Evolutionary conservation across 2,113 vertebrate genomes (phyloP), one percentile per base, ranked within the genome.

Genomic region (Triplophysa rosa): DNA sequence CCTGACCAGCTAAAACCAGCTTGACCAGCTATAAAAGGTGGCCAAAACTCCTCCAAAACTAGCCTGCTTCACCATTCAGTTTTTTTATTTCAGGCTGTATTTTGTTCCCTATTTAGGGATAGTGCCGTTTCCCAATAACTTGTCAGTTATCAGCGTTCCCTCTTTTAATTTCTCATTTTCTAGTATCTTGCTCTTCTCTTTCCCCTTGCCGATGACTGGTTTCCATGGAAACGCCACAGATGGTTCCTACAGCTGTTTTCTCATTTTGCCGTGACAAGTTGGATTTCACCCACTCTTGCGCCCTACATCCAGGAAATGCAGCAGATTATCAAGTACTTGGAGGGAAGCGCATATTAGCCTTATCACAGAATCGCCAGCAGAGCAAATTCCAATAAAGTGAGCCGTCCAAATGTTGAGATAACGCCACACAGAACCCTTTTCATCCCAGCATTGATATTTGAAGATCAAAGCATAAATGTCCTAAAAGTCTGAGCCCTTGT

Each of bases 201-300:
- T 47, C 71, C 47, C 74, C 42, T 78, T 69, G 49, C 82, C 82
- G 54, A 74, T 84, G 79, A n/a, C 82, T 67, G 67, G 90, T 93
- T 91, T 84, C 89, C 82, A 92, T 90, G 87, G 90, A 84, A 88
- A 88, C 83, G 77, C 77, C 67, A 82, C 80, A 82, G 84, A 88
- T 67, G 68, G 88, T 84, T 86, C 29, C 49, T 81, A 88, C 89
- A 90, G 89, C 89, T 92, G 89, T 88, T 89, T 89, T 84, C 72
- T 83, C 68, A 63, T 89, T 87, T 85, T 83, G 77, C 77, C 72
- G 81, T 71, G 80, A 86, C 84, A 88, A 17, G 80, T 78, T 86
- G 76, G 76, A 54, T 81, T 23, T 19, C 58, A 9, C 73, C 63
- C 66, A 83, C 80, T 80, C 72, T 65, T 84, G 73, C 16, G 49